Conservation (phyloP, 2,797 vertebrate species). For the Antennarius maculatus region DNA sequence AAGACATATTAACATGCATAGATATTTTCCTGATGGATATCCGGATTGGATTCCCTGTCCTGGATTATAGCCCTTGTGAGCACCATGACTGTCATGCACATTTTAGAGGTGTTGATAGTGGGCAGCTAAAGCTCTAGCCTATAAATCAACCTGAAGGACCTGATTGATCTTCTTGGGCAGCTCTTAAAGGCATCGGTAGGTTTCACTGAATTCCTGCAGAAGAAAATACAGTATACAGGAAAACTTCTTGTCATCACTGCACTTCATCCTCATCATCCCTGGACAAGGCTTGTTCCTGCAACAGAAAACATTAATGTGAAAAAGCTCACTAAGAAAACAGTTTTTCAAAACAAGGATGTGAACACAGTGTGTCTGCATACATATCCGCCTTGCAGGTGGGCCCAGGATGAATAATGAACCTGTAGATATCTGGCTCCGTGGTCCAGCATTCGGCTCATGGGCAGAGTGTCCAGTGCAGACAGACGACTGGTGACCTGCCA, state of each 20-base stretch:
- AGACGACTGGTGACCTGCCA: conserved; percentile 78
- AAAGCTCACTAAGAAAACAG: not conserved
- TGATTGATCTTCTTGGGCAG: not conserved
- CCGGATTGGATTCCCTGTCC: not conserved
- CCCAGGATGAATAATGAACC: conserved; percentile 82
- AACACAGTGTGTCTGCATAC: conserved; percentile 68
- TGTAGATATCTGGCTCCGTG: conserved; percentile 85
- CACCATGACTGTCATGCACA: too few species aligned
- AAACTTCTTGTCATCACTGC: conserved; percentile 7
- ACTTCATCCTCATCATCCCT: conserved; percentile 58
- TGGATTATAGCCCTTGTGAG: not conserved
- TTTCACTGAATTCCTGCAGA: not conserved
- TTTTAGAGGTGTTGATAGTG: not conserved
- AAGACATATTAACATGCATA: not conserved
- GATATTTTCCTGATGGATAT: too few species aligned
- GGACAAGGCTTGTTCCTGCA: conserved; percentile 78
- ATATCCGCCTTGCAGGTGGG: conserved; percentile 81
- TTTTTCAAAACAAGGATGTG: too few species aligned
- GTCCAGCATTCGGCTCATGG: conserved; percentile 79
- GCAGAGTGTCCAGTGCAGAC: conserved; percentile 75
- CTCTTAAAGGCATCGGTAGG: not conserved
- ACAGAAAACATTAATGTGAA: not conserved
- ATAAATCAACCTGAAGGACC: not conserved
- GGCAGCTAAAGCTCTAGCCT: not conserved
- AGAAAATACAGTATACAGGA: not conserved